These are phyloP conservation scores for Papilio helenus DNA, from an alignment of 1,140 invertebrate genomes.

Conservation along the genomic window DNA sequence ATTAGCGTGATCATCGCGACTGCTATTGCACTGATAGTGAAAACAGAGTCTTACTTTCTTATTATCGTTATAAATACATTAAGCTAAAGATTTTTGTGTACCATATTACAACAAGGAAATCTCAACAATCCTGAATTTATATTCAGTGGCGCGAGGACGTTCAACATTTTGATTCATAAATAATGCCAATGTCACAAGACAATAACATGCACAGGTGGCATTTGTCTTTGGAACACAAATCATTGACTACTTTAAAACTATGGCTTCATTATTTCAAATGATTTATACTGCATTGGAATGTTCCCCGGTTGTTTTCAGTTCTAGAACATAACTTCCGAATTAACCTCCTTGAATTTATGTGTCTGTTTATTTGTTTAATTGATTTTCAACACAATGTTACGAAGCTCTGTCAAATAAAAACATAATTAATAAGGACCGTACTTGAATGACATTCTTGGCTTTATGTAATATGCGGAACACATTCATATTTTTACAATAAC, in stretches of 20 bases:
- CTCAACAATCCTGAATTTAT: background rate
- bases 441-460: conserved; percentile 45
- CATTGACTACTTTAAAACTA: background rate
- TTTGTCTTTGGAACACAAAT: conserved; percentile 35
- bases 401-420: conserved; percentile 27
- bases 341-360: background rate
- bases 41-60: too few relatives aligned
- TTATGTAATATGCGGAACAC: conserved; percentile 49
- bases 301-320: background rate
- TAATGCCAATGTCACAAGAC: background rate
- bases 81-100: background rate
- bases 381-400: background rate
- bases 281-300: conserved; percentile 18
- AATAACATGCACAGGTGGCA: conserved; percentile 23
- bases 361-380: background rate
- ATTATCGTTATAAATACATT: too few relatives aligned
- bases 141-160: background rate
- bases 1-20: too few relatives aligned
- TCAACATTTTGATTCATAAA: background rate
- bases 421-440: conserved; percentile 37
- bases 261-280: background rate
- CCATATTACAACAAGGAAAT: too few relatives aligned
- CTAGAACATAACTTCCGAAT: background rate
- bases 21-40: too few relatives aligned
- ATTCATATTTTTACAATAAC: conserved; percentile 44